Conservation (phyloP, 2,797 vertebrate species). For the Babyrousa celebensis region DNA sequence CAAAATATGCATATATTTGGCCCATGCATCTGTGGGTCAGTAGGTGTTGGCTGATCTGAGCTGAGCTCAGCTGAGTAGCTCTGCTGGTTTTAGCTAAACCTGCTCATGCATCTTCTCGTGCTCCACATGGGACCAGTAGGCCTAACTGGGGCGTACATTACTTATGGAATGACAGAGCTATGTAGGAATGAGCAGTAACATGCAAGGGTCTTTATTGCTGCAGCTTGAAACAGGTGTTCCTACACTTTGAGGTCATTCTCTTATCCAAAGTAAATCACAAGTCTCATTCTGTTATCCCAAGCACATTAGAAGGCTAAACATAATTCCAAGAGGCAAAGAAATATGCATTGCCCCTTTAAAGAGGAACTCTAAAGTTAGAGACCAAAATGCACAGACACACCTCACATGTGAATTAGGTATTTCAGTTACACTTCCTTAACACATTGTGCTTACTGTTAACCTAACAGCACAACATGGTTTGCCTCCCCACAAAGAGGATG, state of each 20-base stretch:
- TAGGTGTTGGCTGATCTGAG: not conserved
- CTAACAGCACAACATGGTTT: not conserved
- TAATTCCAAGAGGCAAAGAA: not conserved
- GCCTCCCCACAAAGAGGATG: not conserved
- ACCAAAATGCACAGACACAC: not conserved
- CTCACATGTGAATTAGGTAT: not conserved
- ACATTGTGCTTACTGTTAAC: not conserved
- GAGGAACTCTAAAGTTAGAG: not conserved
- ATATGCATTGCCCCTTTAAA: not conserved
- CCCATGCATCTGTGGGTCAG: not conserved
- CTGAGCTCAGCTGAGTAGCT: not conserved
- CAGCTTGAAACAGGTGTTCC: not conserved
- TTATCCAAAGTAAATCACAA: not conserved
- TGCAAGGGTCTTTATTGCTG: not conserved
- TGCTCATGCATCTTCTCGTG: not conserved
- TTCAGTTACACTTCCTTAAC: not conserved
- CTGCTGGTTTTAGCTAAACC: not conserved
- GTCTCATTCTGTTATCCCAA: conserved; percentile 25
- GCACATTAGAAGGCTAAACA: not conserved
- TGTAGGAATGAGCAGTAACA: not conserved
- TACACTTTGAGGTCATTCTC: not conserved
- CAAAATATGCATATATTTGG: not conserved
- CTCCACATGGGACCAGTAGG: not conserved
- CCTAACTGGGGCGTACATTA: not conserved
- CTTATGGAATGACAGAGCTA: not conserved